These are phyloP conservation scores for Lacanobia oleracea DNA, from an alignment of 2,888 invertebrate genomes.

Conservation along the genomic window DNA sequence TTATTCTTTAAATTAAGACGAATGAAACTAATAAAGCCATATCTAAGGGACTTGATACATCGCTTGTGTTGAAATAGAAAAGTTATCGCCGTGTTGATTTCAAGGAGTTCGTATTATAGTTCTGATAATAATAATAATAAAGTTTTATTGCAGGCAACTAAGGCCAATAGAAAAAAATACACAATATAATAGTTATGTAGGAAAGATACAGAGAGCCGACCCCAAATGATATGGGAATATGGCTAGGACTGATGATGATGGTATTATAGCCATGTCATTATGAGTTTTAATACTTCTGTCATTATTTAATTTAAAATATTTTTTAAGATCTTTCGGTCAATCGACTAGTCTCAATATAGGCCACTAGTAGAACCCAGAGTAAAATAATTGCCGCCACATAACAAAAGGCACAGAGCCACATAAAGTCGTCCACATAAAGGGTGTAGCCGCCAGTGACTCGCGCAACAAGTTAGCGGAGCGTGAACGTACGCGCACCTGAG, in stretches of 20 bases:
- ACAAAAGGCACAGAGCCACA: constrained; percentile 20
- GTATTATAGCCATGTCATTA: too few species aligned
- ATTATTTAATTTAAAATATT: not conserved
- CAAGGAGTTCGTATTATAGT: not conserved
- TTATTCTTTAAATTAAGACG: constrained; percentile 29
- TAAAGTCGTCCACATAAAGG: constrained; percentile 40
- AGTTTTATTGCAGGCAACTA: too few species aligned
- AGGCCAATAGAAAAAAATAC: too few species aligned
- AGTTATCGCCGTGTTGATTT: not conserved
- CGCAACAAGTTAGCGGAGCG: constrained; percentile 53
- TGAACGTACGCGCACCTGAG: constrained; percentile 55
- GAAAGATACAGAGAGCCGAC: too few species aligned
- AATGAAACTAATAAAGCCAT: not conserved
- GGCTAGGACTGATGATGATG: too few species aligned
- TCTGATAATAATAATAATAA: too few species aligned
- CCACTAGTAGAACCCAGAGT: not conserved
- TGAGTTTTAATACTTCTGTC: too few species aligned
- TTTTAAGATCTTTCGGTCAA: not conserved
- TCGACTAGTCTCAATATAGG: too few species aligned
- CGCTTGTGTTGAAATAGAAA: not conserved
- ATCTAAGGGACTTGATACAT: not conserved
- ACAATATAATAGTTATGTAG: too few species aligned
- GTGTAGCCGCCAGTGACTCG: constrained; percentile 57
- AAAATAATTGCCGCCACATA: not conserved
- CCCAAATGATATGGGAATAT: too few species aligned